Evolutionary conservation across 2,113 vertebrate species (phyloP).

Genomic region (Callithrix jacchus): DNA sequence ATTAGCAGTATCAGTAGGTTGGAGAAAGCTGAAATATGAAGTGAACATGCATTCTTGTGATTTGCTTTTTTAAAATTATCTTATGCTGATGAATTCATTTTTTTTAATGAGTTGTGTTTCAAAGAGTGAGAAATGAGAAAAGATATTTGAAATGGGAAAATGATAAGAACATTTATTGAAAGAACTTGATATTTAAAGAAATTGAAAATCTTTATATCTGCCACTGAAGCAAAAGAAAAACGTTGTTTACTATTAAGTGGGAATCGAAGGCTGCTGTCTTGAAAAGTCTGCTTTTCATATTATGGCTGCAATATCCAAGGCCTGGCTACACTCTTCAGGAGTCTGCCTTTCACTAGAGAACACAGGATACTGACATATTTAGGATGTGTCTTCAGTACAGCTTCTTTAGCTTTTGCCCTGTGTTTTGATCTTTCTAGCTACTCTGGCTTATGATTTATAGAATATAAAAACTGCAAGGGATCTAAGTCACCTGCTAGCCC

Average conservation of each 20-base stretch:
- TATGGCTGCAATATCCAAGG: too few relatives aligned
- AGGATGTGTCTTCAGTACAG: neutral
- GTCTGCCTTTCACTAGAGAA: neutral
- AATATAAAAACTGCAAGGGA: neutral
- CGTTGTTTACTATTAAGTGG: neutral
- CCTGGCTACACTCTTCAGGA: neutral
- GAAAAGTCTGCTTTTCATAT: neutral
- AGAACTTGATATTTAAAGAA: slow-evolving; percentile 39
- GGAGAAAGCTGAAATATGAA: neutral
- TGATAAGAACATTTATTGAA: neutral
- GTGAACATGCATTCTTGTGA: neutral
- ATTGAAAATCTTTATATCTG: slow-evolving; percentile 9
- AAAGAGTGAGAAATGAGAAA: slow-evolving; percentile 9
- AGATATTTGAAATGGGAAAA: slow-evolving; percentile 15
- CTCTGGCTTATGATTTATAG: slow-evolving; percentile 25
- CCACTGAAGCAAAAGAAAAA: neutral
- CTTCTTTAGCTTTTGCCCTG: neutral
- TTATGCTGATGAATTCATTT: slow-evolving; percentile 24
- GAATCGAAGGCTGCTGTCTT: neutral
- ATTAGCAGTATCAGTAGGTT: slow-evolving; percentile 18
- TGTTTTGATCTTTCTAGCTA: slow-evolving; percentile 15
- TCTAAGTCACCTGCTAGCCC: neutral
- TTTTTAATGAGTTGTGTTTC: neutral
- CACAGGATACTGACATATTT: neutral
- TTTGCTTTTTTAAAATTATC: slow-evolving; percentile 2